Evolutionary conservation across 2,888 invertebrate species (phyloP), one percentile per base, ranked within the genome.

Genomic region (Drosophila nr. fundita): DNA sequence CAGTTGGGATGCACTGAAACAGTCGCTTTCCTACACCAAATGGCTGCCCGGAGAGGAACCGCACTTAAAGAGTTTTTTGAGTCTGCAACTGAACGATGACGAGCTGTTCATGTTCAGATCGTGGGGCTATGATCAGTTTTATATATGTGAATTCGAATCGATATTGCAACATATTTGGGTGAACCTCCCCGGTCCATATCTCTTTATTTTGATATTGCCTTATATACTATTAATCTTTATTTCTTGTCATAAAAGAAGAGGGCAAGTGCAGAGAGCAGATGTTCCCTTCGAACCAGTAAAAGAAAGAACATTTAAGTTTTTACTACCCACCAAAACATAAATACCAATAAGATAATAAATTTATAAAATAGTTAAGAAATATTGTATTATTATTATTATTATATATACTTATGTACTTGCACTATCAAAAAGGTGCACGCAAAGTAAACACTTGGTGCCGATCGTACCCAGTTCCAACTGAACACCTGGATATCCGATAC

Each of bases 51-150:
- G 50, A 1, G 38, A 68, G 0, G 29, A 13, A 1, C 66, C 60
- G 0, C 11, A 24, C 0, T 1, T 7, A 1, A 48, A 40, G 0
- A 30, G 34, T 4, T 79, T 65, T 29, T 30, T 87, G 4, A 68
- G 84, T 7, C 49, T 83, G 5, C n/a, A 66, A 11, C 54, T 83
- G 3, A 15, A 34, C 10, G 45, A 70, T 21, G 49, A 53, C 0
- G 52, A 77, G 4, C 38, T 83, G 1, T 82, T 68, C 34, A 79
- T 83, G 87, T 10, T 50, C 2, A 65, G 50, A 4, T 60, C 77
- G 0, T 29, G 27, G 10, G 80, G 71, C 0, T 21, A 38, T 7
- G 82, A 82, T 32, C 40, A 60, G 2, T 82, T 49, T 50, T 87
- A 63, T 21, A 83, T 87, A 53, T 83, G 83, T 48, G 75, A 87